Conservation (phyloP, 2,113 vertebrate species). For the Hippocampus abdominalis region DNA sequence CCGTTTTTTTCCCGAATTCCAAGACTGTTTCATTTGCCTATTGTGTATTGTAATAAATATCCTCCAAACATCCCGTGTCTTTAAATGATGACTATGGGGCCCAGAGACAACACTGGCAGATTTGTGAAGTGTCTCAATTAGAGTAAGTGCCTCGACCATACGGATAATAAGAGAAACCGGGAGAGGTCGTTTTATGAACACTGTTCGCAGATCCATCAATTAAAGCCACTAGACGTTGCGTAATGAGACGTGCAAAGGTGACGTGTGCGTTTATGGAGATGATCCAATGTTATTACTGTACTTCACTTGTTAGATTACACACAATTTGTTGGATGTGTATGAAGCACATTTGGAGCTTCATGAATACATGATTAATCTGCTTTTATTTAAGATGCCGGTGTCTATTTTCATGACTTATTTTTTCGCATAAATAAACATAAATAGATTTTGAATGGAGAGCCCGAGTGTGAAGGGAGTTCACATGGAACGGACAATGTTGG, state of each 20-base stretch:
- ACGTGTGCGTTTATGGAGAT: conserved; percentile 16
- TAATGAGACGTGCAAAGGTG: conserved; percentile 10
- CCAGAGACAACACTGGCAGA: conserved; percentile 30
- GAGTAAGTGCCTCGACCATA: conserved; percentile 42
- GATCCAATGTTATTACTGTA: conserved; percentile 10
- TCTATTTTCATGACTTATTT: not conserved
- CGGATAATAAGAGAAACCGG: conserved; percentile 25
- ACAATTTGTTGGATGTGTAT: not conserved
- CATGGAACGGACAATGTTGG: too few relatives aligned
- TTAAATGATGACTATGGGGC: conserved; percentile 13
- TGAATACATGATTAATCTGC: not conserved
- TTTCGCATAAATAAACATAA: not conserved
- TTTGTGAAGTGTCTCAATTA: conserved; percentile 56
- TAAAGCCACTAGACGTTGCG: conserved; percentile 31
- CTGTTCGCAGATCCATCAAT: conserved; percentile 41
- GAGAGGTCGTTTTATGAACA: conserved; percentile 43
- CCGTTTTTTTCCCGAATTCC: not conserved
- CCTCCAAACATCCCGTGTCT: conserved; percentile 28
- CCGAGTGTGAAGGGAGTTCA: too few relatives aligned
- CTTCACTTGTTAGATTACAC: not conserved
- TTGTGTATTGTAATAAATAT: conserved; percentile 44
- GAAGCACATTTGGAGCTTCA: conserved; percentile 15
- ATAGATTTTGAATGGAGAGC: too few relatives aligned
- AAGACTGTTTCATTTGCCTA: not conserved
- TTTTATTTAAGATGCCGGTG: not conserved